Conservation (phyloP, 1,140 invertebrate genomes). For the Linepithema humile region DNA sequence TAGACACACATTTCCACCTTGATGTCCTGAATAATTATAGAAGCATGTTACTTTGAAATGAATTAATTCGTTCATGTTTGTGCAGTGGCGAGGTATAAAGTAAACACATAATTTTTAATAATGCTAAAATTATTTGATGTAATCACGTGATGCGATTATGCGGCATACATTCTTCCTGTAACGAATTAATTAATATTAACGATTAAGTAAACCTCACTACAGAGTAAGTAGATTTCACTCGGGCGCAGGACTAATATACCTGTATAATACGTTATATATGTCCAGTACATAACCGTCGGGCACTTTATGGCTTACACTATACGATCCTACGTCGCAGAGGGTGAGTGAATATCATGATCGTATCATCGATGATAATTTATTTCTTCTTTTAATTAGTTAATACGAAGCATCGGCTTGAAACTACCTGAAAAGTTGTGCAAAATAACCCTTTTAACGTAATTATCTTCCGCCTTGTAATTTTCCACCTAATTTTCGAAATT, state of each 20-base stretch:
- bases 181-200: slow-evolving; percentile 23
- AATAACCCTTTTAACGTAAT: neutral
- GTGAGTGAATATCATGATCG: neutral
- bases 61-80: neutral
- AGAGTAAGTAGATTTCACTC: neutral
- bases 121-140: neutral
- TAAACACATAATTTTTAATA: neutral
- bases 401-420: neutral
- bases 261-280: neutral
- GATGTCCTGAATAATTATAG: neutral
- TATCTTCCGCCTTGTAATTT: neutral
- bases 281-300: neutral
- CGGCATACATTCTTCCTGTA: neutral
- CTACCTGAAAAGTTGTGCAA: neutral
- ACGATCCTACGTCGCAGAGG: neutral
- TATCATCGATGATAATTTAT: neutral
- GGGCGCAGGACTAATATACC: neutral
- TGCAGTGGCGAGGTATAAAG: neutral
- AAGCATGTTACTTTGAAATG: neutral
- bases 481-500: neutral
- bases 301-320: neutral
- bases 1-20: neutral
- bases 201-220: neutral
- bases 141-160: neutral
- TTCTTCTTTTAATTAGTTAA: neutral